Percentiles rank a stretch among this genome's conserved stretches.
phyloP scores from a whole-genome alignment of 2,888 invertebrate species.

The Chrysolina haemoptera region DNA sequence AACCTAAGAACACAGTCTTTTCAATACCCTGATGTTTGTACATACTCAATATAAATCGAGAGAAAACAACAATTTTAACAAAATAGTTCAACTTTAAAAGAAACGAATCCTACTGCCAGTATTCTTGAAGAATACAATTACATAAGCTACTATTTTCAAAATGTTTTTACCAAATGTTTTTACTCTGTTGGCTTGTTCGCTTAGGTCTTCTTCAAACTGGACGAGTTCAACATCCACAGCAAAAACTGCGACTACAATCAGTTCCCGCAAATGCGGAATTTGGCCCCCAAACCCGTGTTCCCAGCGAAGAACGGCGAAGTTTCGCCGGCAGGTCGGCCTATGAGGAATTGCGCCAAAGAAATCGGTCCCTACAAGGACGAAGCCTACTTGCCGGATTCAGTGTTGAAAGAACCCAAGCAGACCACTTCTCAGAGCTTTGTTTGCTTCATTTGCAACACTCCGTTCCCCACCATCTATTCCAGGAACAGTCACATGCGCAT shows the following conservation, averaged over 20 bases:
- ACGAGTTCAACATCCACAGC: slow-evolving; percentile 68
- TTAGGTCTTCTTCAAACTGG: slow-evolving; percentile 64
- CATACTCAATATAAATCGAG: too few relatives aligned
- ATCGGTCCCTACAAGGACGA: slow-evolving; percentile 65
- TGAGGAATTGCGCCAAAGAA: slow-evolving; percentile 65
- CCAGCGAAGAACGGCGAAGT: slow-evolving; percentile 51
- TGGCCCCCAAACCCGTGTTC: slow-evolving; percentile 6
- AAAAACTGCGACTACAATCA: slow-evolving; percentile 61
- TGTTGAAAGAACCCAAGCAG: slow-evolving; percentile 42
- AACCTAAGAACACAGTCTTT: too few relatives aligned
- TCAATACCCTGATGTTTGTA: too few relatives aligned
- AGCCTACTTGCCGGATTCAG: slow-evolving; percentile 47
- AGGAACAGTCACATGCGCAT: slow-evolving; percentile 69
- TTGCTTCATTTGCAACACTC: slow-evolving; percentile 66
- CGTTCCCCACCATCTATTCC: slow-evolving; percentile 67
- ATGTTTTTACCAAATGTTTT: too few relatives aligned
- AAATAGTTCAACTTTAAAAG: too few relatives aligned
- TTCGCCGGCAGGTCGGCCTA: slow-evolving; percentile 62
- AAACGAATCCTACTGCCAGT: too few relatives aligned
- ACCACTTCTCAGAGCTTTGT: slow-evolving; percentile 60
- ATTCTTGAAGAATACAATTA: too few relatives aligned
- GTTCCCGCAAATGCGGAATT: slow-evolving; percentile 48
- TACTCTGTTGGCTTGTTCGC: background rate
- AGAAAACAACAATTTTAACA: too few relatives aligned
- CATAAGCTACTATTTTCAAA: too few relatives aligned